Conservation (phyloP, 2,113 vertebrate species). For the Colaptes auratus region DNA sequence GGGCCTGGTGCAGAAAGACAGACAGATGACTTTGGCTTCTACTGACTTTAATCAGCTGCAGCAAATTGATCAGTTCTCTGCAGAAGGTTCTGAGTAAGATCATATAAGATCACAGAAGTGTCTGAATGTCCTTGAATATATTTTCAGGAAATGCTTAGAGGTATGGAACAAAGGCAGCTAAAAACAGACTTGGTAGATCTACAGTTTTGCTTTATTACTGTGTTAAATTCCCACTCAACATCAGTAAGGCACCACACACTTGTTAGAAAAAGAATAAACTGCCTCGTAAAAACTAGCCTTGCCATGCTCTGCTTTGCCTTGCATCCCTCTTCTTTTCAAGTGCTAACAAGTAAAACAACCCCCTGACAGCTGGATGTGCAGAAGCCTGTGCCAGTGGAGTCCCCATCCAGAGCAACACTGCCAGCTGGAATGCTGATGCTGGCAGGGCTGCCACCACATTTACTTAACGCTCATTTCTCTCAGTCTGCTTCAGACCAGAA, state of each 20-base stretch:
- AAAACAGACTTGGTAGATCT: conserved; percentile 37
- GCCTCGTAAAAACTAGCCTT: conserved; percentile 8
- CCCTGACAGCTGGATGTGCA: conserved; percentile 43
- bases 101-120: neutral
- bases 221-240: conserved; percentile 36
- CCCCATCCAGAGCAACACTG: neutral
- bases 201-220: conserved; percentile 30
- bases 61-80: neutral
- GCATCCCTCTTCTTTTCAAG: neutral
- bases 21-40: neutral
- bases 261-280: conserved; percentile 37
- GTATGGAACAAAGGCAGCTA: conserved; percentile 35
- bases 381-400: neutral
- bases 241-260: conserved; percentile 30
- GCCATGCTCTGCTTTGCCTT: neutral
- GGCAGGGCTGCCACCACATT: conserved; percentile 63
- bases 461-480: conserved; percentile 76
- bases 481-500: conserved; percentile 77
- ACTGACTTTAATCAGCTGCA: neutral
- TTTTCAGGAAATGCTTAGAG: conserved; percentile 26
- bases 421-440: conserved; percentile 70
- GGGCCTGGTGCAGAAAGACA: neutral
- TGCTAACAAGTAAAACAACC: neutral
- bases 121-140: neutral
- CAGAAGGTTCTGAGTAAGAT: neutral